Conservation (phyloP, 2,888 invertebrate species). For the Hydropsyche betteni region DNA sequence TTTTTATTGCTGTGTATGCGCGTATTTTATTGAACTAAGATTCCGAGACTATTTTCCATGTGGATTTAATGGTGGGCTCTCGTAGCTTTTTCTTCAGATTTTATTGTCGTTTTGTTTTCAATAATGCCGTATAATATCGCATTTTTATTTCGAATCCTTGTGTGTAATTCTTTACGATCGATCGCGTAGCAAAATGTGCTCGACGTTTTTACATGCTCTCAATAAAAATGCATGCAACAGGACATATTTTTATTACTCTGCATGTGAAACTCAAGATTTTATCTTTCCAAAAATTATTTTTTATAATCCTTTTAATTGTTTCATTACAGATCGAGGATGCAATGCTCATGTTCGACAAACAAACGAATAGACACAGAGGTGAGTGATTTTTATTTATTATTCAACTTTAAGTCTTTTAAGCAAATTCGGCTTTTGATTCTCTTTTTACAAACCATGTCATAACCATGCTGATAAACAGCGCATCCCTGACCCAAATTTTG, state of each 20-base stretch:
- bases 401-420: slow-evolving; percentile 38
- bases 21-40: slow-evolving; percentile 16
- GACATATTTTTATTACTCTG: neutral
- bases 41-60: slow-evolving; percentile 10
- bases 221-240: neutral
- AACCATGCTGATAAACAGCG: too few relatives aligned
- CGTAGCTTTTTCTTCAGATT: neutral
- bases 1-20: neutral
- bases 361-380: slow-evolving; percentile 99
- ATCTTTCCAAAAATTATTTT: too few relatives aligned
- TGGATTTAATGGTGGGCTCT: slow-evolving; percentile 3
- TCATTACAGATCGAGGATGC: slow-evolving; percentile 97
- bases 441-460: too few relatives aligned
- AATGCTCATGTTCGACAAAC: slow-evolving; percentile 99
- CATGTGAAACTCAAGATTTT: neutral
- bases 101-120: slow-evolving; percentile 18
- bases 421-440: neutral
- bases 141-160: slow-evolving; percentile 1
- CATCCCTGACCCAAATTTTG: slow-evolving; percentile 13
- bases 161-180: too few relatives aligned
- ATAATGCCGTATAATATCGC: neutral
- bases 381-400: slow-evolving; percentile 59
- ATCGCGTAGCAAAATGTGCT: too few relatives aligned
- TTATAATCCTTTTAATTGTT: neutral
- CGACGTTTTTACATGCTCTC: slow-evolving; percentile 5